Conservation (phyloP, 1,140 invertebrate species). For the Copidosoma floridanum region DNA sequence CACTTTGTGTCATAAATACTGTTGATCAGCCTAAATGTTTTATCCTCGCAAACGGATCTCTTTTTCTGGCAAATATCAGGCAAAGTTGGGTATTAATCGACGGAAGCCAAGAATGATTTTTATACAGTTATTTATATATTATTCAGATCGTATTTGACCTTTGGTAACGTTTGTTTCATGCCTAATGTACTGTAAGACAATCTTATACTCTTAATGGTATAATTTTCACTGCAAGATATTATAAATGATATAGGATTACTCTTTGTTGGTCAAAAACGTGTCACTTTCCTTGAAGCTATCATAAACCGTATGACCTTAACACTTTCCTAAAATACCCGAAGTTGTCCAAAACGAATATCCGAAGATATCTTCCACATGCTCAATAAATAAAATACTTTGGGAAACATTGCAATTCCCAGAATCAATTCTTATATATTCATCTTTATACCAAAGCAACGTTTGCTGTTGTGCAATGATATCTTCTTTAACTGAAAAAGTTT, state of each 20-base stretch:
- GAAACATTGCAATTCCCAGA: slow-evolving; percentile 34
- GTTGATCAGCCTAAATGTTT: slow-evolving; percentile 39
- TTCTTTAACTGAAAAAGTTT: slow-evolving; percentile 34
- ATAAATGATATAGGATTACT: slow-evolving; percentile 28
- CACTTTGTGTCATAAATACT: slow-evolving; percentile 36
- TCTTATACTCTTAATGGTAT: slow-evolving; percentile 27
- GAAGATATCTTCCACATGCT: slow-evolving; percentile 47
- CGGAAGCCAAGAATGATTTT: slow-evolving; percentile 32
- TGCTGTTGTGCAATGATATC: slow-evolving; percentile 38
- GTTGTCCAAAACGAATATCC: slow-evolving; percentile 41
- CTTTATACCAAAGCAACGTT: slow-evolving; percentile 42
- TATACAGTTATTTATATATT: slow-evolving; percentile 28
- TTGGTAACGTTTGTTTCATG: slow-evolving; percentile 30
- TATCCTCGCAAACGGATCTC: slow-evolving; percentile 47
- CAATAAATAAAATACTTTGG: slow-evolving; percentile 32
- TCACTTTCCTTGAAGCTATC: slow-evolving; percentile 33
- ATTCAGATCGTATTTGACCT: too few relatives aligned
- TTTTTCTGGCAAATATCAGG: slow-evolving; percentile 42
- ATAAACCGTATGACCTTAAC: slow-evolving; percentile 28
- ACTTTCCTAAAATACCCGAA: slow-evolving; percentile 35
- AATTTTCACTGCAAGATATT: slow-evolving; percentile 36
- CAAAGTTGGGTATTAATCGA: slow-evolving; percentile 27
- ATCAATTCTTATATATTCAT: slow-evolving; percentile 37
- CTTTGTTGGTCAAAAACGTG: slow-evolving; percentile 29
- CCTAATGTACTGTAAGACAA: slow-evolving; percentile 27